Conservation (phyloP, 2,797 vertebrate genomes). For the Coregonus ussuriensis region DNA sequence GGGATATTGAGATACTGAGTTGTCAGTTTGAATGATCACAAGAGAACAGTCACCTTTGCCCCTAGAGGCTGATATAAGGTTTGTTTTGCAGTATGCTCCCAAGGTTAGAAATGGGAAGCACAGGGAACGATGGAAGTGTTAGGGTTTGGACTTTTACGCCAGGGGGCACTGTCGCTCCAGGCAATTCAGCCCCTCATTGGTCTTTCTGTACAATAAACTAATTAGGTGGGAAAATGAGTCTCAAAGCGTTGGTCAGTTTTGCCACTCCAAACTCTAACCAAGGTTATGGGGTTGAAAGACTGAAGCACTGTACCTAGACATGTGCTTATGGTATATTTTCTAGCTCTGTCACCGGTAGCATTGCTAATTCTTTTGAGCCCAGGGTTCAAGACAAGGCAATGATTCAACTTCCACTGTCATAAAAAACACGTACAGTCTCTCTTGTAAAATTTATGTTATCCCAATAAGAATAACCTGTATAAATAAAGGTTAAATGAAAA, state of each 20-base stretch:
- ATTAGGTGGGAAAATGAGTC: neutral
- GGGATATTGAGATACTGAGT: too few relatives aligned
- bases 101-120: neutral
- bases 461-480: neutral
- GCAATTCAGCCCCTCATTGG: conserved; percentile 16
- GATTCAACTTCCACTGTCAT: neutral
- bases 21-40: too few relatives aligned
- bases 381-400: neutral
- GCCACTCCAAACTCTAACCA: neutral
- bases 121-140: neutral
- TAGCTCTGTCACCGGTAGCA: neutral
- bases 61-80: neutral
- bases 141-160: conserved; percentile 41
- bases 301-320: neutral
- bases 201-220: neutral
- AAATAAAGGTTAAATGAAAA: neutral
- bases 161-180: conserved; percentile 61
- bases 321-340: neutral
- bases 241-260: neutral
- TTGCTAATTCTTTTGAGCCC: neutral
- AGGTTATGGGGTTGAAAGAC: neutral
- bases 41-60: neutral
- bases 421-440: neutral
- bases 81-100: neutral
- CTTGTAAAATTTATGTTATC: neutral